Conservation (phyloP, 1,140 invertebrate species). For the Brachionus plicatilis region DNA sequence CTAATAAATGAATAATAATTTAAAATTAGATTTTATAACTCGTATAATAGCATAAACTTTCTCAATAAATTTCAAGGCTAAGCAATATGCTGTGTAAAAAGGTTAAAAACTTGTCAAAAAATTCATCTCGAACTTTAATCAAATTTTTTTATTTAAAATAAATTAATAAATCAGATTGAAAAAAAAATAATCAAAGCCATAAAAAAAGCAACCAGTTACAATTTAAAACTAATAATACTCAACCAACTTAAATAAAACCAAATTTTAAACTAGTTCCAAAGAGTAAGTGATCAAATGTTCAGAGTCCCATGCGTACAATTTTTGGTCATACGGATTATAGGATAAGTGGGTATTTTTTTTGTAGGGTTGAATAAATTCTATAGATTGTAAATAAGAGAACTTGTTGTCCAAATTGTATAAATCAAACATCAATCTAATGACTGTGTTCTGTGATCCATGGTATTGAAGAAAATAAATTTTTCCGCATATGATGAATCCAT, state of each 20-base stretch:
- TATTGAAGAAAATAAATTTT: conserved; percentile 36
- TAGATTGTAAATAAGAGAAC: conserved; percentile 38
- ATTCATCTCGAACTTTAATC: too few species aligned
- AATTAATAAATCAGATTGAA: neutral
- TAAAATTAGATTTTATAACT: too few species aligned
- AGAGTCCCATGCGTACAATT: conserved; percentile 36
- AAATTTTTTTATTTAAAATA: neutral
- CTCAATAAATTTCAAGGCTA: too few species aligned
- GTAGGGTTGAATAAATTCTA: conserved; percentile 25
- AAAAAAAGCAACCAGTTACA: neutral
- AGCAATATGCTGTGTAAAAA: too few species aligned
- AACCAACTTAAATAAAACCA: neutral
- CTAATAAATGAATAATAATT: too few species aligned
- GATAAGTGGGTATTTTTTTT: conserved; percentile 23
- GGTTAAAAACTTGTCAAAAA: too few species aligned
- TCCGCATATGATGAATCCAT: conserved; percentile 34
- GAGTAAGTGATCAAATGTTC: conserved; percentile 39
- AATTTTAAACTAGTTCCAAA: conserved; percentile 3
- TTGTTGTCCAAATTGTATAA: conserved; percentile 31
- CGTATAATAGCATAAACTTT: too few species aligned
- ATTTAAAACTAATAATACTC: neutral
- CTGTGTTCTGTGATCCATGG: conserved; percentile 1
- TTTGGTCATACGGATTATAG: conserved; percentile 40
- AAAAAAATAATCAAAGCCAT: neutral
- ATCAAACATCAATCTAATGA: conserved; percentile 30